These are phyloP conservation scores for Ditula angustiorana DNA, from an alignment of 2,888 invertebrate genomes.

Conservation along the genomic window DNA sequence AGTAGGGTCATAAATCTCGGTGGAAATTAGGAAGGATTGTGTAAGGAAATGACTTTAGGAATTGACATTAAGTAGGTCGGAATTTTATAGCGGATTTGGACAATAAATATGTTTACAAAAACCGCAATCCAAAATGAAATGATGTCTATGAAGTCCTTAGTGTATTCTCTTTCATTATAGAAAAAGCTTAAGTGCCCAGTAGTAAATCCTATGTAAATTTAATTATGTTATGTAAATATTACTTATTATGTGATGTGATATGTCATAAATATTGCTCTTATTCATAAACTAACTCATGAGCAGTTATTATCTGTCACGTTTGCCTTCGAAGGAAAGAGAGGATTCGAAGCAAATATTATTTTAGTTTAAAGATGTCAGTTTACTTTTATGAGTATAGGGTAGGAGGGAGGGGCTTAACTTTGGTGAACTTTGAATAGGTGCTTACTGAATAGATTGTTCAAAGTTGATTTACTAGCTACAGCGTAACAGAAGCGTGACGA, in stretches of 20 bases:
- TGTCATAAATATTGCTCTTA: too few relatives aligned
- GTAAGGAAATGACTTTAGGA: neutral
- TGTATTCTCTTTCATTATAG: neutral
- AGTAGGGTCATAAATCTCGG: constrained; percentile 27
- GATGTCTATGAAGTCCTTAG: neutral
- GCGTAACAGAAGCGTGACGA: neutral
- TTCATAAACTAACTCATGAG: too few relatives aligned
- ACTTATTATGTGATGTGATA: too few relatives aligned
- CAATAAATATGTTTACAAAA: too few relatives aligned
- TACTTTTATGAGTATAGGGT: too few relatives aligned
- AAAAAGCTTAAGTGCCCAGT: neutral
- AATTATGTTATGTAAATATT: neutral
- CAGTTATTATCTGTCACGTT: too few relatives aligned
- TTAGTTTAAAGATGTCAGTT: too few relatives aligned
- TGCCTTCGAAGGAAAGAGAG: too few relatives aligned
- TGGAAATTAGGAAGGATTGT: constrained; percentile 36
- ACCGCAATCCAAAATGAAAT: too few relatives aligned
- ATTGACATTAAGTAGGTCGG: neutral
- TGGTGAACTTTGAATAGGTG: neutral
- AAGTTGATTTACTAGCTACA: neutral
- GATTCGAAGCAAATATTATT: too few relatives aligned
- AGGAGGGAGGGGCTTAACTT: too few relatives aligned
- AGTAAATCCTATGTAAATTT: neutral
- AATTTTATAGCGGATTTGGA: too few relatives aligned
- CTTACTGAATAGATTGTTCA: neutral